Percentiles rank a stretch among this genome's conserved stretches.
Evolutionary conservation across 2,797 vertebrate species (phyloP).

Genomic region (Lacerta bilineata): DNA sequence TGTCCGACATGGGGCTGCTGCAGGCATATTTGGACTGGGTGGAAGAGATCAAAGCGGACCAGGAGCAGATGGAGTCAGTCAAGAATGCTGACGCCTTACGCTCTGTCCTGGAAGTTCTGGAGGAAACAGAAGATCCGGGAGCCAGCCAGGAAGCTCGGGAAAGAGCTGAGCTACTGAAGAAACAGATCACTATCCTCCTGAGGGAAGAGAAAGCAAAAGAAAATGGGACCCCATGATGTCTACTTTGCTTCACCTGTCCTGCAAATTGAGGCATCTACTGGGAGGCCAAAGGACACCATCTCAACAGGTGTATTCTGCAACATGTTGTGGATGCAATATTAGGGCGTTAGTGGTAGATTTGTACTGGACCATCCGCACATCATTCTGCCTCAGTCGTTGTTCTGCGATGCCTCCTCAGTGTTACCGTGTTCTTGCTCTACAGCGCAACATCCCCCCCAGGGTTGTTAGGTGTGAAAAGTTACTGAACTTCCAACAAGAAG

Average conservation of each 20-base stretch:
- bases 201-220: not conserved
- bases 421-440: too few relatives aligned
- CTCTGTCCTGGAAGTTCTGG: slow-evolving; percentile 74
- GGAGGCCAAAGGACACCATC: too few relatives aligned
- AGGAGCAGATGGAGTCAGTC: slow-evolving; percentile 79
- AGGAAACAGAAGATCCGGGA: slow-evolving; percentile 62
- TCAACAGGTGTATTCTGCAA: not conserved
- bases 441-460: too few relatives aligned
- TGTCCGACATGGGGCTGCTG: slow-evolving; percentile 75
- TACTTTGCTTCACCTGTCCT: not conserved
- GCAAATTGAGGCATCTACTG: too few relatives aligned
- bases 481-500: too few relatives aligned
- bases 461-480: too few relatives aligned
- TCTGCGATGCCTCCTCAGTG: too few relatives aligned
- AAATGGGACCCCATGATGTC: not conserved
- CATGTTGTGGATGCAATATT: too few relatives aligned
- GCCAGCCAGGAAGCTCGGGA: slow-evolving; percentile 57
- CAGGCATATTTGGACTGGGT: slow-evolving; percentile 81
- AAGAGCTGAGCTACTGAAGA: slow-evolving; percentile 71
- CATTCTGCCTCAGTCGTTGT: too few relatives aligned
- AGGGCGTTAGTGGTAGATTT: too few relatives aligned
- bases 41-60: slow-evolving; percentile 77
- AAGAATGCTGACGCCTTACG: slow-evolving; percentile 77
- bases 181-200: slow-evolving; percentile 64
- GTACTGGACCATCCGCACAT: too few relatives aligned